Evolutionary conservation across 2,797 vertebrate species (phyloP).

Genomic region (Aeoliscus strigatus): DNA sequence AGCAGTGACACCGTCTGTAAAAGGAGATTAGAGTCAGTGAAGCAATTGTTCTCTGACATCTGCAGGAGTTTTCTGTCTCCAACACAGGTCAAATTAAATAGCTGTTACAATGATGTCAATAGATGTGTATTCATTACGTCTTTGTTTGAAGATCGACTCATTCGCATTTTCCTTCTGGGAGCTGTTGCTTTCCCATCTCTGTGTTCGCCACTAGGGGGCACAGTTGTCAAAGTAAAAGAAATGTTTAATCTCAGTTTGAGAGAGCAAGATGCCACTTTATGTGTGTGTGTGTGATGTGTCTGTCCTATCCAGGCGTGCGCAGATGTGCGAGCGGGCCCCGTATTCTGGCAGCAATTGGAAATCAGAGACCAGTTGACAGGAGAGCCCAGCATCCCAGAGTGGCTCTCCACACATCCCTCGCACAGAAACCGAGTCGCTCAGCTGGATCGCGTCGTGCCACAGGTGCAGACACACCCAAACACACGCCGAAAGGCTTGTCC

Average conservation of each 20-base stretch:
- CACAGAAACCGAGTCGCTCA: conserved; percentile 81
- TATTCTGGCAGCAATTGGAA: conserved; percentile 95
- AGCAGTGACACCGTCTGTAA: no score
- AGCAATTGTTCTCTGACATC: no score
- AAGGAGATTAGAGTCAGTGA: no score
- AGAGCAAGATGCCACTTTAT: conserved; percentile 9
- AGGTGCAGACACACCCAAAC: conserved; percentile 74
- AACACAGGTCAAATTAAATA: no score
- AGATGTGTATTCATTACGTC: neutral
- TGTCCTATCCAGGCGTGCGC: conserved; percentile 81
- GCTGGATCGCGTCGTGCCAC: conserved; percentile 84
- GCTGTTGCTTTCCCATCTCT: conserved; percentile 4
- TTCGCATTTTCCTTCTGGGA: conserved; percentile 1
- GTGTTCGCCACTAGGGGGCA: conserved; percentile 57
- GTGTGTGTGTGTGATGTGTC: conserved; percentile 4
- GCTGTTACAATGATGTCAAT: neutral
- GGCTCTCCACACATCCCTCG: conserved; percentile 94
- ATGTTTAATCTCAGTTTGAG: conserved; percentile 1
- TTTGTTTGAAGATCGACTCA: neutral
- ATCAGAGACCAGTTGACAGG: conserved; percentile 72
- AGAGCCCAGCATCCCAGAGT: conserved; percentile 78
- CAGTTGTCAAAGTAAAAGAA: conserved; percentile 53
- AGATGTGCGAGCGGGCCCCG: conserved; percentile 86
- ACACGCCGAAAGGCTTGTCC: no score
- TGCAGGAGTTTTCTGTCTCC: no score